A percentile compares a stretch with the other conserved stretches of the same genome.
Evolutionary conservation across 1,140 invertebrate genomes (phyloP).

Genomic region (Anastrepha obliqua): DNA sequence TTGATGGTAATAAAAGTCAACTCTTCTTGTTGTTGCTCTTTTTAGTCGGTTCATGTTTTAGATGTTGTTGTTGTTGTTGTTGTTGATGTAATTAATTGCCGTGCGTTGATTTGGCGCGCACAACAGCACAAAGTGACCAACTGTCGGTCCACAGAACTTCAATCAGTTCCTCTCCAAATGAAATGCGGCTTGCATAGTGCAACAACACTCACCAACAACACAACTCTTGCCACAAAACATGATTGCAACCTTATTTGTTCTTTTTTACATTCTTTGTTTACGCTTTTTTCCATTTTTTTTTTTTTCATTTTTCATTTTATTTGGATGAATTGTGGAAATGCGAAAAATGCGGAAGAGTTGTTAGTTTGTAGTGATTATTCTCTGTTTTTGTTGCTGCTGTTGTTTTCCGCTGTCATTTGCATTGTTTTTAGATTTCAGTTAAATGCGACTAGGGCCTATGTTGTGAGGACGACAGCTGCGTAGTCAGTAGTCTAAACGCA

Average conservation of each 20-base stretch:
- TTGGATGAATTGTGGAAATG: conserved; percentile 16
- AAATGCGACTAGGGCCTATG: too few relatives aligned
- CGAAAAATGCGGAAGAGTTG: conserved; percentile 33
- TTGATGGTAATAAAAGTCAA: neutral
- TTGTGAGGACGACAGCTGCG: neutral
- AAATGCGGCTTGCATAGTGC: neutral
- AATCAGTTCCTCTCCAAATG: neutral
- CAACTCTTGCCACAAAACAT: neutral
- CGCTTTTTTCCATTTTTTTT: neutral
- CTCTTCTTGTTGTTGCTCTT: neutral
- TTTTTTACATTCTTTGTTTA: neutral
- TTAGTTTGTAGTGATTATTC: neutral
- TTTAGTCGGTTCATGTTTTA: neutral
- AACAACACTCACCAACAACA: too few relatives aligned
- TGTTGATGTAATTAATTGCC: conserved; percentile 34
- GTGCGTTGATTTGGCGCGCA: neutral
- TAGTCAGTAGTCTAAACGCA: neutral
- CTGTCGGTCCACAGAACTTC: neutral
- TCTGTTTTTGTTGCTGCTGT: conserved; percentile 1
- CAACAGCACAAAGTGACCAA: conserved; percentile 12
- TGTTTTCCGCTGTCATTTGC: neutral
- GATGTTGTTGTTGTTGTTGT: neutral
- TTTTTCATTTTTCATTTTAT: too few relatives aligned
- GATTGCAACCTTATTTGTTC: neutral
- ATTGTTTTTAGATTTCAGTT: neutral